These are phyloP conservation scores for Trichopria drosophilae DNA, from an alignment of 2,888 invertebrate species.

Conservation along the genomic window DNA sequence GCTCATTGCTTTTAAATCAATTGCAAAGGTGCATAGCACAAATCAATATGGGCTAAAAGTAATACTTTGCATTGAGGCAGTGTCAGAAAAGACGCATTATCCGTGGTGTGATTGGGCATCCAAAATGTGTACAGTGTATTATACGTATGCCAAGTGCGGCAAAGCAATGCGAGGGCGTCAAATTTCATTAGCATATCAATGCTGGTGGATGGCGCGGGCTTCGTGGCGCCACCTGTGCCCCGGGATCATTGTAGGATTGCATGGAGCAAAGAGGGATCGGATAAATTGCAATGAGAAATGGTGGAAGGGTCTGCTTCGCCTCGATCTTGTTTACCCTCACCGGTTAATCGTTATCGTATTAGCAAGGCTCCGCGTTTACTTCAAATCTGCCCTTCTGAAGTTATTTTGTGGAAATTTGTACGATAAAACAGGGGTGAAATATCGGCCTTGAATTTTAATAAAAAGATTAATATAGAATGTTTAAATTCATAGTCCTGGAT, in stretches of 20 bases:
- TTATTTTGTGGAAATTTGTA: background rate
- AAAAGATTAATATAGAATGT: too few relatives aligned
- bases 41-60: too few relatives aligned
- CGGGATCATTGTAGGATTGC: slow-evolving; percentile 49
- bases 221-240: slow-evolving; percentile 55
- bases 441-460: too few relatives aligned
- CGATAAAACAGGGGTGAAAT: background rate
- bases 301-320: slow-evolving; percentile 26
- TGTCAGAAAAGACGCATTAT: too few relatives aligned
- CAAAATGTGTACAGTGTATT: too few relatives aligned
- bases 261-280: slow-evolving; percentile 28
- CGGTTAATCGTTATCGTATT: slow-evolving; percentile 41
- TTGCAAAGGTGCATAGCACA: too few relatives aligned
- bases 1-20: too few relatives aligned
- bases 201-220: slow-evolving; percentile 54
- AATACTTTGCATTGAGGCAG: too few relatives aligned
- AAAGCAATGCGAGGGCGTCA: slow-evolving; percentile 52
- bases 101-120: too few relatives aligned
- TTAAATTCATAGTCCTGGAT: too few relatives aligned
- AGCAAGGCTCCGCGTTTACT: slow-evolving; percentile 26
- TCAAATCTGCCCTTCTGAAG: background rate
- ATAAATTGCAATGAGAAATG: slow-evolving; percentile 36
- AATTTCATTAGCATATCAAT: slow-evolving; percentile 61
- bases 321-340: slow-evolving; percentile 33
- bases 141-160: background rate